phyloP scores from a whole-genome alignment of 2,888 invertebrate genomes.

The Iphiclides podalirius region DNA sequence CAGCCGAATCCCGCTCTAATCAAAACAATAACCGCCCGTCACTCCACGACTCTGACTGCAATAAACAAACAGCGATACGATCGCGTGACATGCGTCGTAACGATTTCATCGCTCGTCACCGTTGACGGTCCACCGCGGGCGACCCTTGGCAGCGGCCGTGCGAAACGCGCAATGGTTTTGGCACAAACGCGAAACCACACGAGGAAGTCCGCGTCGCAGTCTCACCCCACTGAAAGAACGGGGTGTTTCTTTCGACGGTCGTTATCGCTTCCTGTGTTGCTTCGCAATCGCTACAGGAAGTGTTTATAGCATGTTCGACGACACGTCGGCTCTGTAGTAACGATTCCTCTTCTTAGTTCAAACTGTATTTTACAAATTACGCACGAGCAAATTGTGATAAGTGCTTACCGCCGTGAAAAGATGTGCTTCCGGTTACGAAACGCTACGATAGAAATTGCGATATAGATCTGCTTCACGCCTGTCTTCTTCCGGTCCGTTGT shows the following conservation, averaged over 20 bases:
- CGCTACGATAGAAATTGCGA: no score
- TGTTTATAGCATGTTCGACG: constrained; percentile 3
- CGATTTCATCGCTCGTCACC: constrained; percentile 9
- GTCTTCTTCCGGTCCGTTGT: no score
- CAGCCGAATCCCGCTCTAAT: no score
- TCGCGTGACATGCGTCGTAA: constrained; percentile 15
- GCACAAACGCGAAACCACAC: constrained; percentile 5
- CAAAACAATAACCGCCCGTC: no score
- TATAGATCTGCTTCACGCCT: no score
- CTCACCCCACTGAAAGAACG: neutral
- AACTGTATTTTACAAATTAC: no score
- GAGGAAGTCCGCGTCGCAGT: constrained; percentile 2
- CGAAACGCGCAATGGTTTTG: constrained; percentile 9
- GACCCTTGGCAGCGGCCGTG: constrained; percentile 2
- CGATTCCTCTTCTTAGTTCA: no score
- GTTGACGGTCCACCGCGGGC: neutral
- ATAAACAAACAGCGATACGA: constrained; percentile 4
- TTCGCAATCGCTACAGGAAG: constrained; percentile 5
- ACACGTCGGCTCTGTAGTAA: neutral
- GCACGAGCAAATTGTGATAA: no score
- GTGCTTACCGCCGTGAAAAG: no score
- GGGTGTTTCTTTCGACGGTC: neutral
- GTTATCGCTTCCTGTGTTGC: constrained; percentile 8
- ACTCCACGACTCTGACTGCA: constrained; percentile 2
- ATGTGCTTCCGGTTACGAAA: no score